Evolutionary conservation across 2,113 vertebrate species (phyloP).

Genomic region (Progne subis): DNA sequence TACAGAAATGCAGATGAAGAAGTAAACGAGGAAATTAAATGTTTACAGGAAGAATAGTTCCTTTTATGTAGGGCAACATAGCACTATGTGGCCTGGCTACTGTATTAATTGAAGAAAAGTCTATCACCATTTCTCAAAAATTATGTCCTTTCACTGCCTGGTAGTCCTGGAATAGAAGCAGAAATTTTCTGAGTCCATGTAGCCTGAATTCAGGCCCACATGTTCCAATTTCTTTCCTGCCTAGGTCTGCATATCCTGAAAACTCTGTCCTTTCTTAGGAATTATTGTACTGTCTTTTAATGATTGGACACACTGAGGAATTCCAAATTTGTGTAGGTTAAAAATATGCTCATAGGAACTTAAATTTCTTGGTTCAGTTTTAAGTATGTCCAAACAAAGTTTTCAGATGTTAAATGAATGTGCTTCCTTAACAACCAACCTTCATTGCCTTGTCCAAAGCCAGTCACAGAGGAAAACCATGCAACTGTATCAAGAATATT

Average conservation of each 20-base stretch:
- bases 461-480: background rate
- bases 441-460: background rate
- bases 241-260: background rate
- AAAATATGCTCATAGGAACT: background rate
- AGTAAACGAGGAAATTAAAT: background rate
- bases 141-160: background rate
- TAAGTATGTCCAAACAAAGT: background rate
- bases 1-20: background rate
- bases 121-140: background rate
- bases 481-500: background rate
- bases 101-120: background rate
- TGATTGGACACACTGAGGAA: background rate
- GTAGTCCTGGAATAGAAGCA: background rate
- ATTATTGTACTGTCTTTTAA: background rate
- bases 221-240: background rate
- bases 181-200: background rate
- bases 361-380: background rate
- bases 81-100: background rate
- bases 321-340: background rate
- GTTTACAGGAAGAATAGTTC: background rate
- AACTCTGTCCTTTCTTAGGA: background rate
- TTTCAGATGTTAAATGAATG: background rate
- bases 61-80: background rate
- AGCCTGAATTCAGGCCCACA: background rate
- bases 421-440: background rate